Evolutionary conservation across 2,888 invertebrate species (phyloP).

Genomic region (Aphrophora alni): DNA sequence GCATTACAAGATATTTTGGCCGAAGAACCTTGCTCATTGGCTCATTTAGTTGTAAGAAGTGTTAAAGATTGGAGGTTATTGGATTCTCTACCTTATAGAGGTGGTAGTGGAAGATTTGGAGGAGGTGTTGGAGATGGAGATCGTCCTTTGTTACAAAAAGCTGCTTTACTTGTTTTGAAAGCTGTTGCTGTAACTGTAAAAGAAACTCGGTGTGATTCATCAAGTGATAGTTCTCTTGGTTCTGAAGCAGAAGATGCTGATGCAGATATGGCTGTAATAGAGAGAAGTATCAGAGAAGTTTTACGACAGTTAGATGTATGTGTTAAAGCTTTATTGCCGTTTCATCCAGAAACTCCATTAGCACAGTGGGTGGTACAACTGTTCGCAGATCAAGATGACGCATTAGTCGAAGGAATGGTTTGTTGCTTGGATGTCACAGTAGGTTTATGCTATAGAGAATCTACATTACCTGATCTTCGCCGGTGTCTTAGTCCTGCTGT

Average conservation of each 20-base stretch:
- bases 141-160: slow-evolving; percentile 82
- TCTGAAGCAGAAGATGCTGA: slow-evolving; percentile 86
- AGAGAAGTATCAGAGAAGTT: slow-evolving; percentile 83
- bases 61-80: slow-evolving; percentile 84
- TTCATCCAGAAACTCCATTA: slow-evolving; percentile 86
- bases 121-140: slow-evolving; percentile 64
- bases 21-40: slow-evolving; percentile 86
- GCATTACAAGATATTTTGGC: slow-evolving; percentile 87
- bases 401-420: slow-evolving; percentile 90
- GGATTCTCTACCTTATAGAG: slow-evolving; percentile 59
- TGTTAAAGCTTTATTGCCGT: slow-evolving; percentile 80
- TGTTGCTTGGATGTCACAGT: slow-evolving; percentile 88
- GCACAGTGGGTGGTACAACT: slow-evolving; percentile 88
- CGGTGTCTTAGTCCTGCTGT: slow-evolving; percentile 84
- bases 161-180: slow-evolving; percentile 85
- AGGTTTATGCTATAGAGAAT: slow-evolving; percentile 82
- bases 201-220: slow-evolving; percentile 84
- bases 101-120: slow-evolving; percentile 61
- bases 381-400: slow-evolving; percentile 91
- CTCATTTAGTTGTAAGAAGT: slow-evolving; percentile 83
- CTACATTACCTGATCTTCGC: slow-evolving; percentile 79
- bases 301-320: slow-evolving; percentile 81
- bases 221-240: slow-evolving; percentile 80
- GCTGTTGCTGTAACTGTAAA: slow-evolving; percentile 90
- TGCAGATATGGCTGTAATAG: slow-evolving; percentile 88